Evolutionary conservation across 2,888 invertebrate species (phyloP).

Genomic region (Pinctada fucata): DNA sequence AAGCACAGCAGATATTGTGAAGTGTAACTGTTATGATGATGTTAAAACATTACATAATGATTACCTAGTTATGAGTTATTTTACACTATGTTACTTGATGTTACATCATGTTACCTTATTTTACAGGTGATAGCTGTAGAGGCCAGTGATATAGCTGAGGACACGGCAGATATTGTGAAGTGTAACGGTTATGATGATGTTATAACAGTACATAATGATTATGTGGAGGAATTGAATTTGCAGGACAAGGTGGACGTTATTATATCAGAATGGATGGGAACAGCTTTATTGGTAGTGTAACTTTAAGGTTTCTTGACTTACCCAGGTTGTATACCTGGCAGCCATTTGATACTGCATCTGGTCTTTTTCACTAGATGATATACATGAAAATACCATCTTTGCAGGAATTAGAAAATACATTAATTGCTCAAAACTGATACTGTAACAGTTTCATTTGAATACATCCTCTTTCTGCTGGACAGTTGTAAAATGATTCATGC

Average conservation of each 20-base stretch:
- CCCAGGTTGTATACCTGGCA: background rate
- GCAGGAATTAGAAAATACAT: too few relatives aligned
- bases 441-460: too few relatives aligned
- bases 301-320: background rate
- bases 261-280: conserved; percentile 69
- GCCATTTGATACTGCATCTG: too few relatives aligned
- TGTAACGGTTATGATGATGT: conserved; percentile 85
- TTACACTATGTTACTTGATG: too few relatives aligned
- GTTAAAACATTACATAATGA: conserved; percentile 88
- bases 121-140: conserved; percentile 65
- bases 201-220: conserved; percentile 87
- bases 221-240: conserved; percentile 87
- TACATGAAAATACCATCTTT: too few relatives aligned
- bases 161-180: conserved; percentile 52
- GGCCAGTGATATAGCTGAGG: conserved; percentile 58
- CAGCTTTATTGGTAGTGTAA: conserved; percentile 49
- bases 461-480: too few relatives aligned
- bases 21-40: conserved; percentile 84
- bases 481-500: too few relatives aligned
- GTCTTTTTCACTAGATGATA: too few relatives aligned
- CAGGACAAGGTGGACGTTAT: conserved; percentile 77
- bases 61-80: conserved; percentile 81
- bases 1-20: conserved; percentile 52
- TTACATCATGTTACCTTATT: background rate
- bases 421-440: too few relatives aligned